Evolutionary conservation across 92 coral and sea anemone species (phyloP), one percentile per base, ranked within the genome.

Genomic region (Zoanthus gigantus): DNA sequence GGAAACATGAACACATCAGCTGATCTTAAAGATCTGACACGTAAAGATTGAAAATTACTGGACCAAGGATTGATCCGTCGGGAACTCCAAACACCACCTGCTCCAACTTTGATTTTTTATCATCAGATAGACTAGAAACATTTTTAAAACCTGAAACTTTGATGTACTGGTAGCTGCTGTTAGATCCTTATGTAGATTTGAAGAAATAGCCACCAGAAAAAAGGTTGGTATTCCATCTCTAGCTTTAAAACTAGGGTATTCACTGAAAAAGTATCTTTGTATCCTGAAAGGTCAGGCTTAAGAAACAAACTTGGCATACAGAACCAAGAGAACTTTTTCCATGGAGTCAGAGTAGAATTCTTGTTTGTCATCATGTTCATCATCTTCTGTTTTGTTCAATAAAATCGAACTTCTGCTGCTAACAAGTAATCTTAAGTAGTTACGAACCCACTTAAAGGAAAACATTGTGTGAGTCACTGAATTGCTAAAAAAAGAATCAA

Each of bases 31-130:
- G 86, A 30, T 87, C 76, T 9, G 76, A 23, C 2, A 87, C 79
- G n/a, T 87, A 78, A 18, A 87, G 42, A 16, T 87, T 87, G 23
- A 23, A 23, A 23, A 23, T 23, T 23, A 23, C 23, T 23, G 23
- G 23, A 23, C 23, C 23, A 23, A 86, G 72, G 18, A 61, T 86
- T 2, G 75, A 86, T 32, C 85, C 83, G 11, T 75, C 85, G 4
- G 89, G 89, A 18, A 86, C 89, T 6, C 85, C 77, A 37, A 86
- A 86, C 34, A 53, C 57, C 1, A 54, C 42, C 5, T 7, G 65
- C 1, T 50, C 71, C 71, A 79, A 58, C 0, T 32, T 23, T 23
- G 90, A 78, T 57, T 17, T 68, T 12, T 57, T 80, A 60, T 81
- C 79, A 15, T 79, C 79, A 5, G 42, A 37, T 37, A 37, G 42